Evolutionary conservation across 2,888 invertebrate genomes (phyloP), one percentile per base, ranked within the genome.

Genomic region (Onthophagus sagittarius): DNA sequence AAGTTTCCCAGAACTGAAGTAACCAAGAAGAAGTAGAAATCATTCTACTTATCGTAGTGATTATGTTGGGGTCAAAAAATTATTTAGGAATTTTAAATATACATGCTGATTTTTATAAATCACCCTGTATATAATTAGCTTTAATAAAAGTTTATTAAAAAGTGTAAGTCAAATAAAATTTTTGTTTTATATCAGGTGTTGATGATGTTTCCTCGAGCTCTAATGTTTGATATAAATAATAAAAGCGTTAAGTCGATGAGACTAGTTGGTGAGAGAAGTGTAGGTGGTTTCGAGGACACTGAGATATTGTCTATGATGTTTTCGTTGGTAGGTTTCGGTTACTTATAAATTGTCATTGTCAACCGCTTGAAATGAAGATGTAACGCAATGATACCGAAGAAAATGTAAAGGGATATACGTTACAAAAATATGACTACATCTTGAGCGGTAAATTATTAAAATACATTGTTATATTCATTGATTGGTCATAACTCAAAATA

Each of bases 181-280:
- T 23, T 23, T 23, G 3, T 23, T 23, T 23, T 23, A 23, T 3
- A 2, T 23, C 23, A 23, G 23, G 23, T 23, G 23, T 23, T 23
- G 23, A 23, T 23, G 23, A 23, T 23, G 2, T 23, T 23, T 23
- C 23, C 3, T 3, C 23, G 2, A 3, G 23, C 23, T 23, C 23
- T 23, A 4, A 4, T 11, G 39, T 53, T 53, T 31, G 81, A 83
- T 84, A 84, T 84, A 84, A 84, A 84, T 84, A 84, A 23, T 23
- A 23, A 23, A 82, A 81, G 83, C 82, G 83, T 84, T 83, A 82
- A 83, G 85, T 84, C 84, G 84, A 83, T 84, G 84, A 84, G 84
- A 84, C 83, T 82, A 77, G 77, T 73, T 33, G 76, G 77, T 78
- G 80, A 80, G 83, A 83, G 83, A 80, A 80, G 83, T 83, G 84